Evolutionary conservation across 2,113 vertebrate genomes (phyloP).

Genomic region (Glaucidium brasilianum): DNA sequence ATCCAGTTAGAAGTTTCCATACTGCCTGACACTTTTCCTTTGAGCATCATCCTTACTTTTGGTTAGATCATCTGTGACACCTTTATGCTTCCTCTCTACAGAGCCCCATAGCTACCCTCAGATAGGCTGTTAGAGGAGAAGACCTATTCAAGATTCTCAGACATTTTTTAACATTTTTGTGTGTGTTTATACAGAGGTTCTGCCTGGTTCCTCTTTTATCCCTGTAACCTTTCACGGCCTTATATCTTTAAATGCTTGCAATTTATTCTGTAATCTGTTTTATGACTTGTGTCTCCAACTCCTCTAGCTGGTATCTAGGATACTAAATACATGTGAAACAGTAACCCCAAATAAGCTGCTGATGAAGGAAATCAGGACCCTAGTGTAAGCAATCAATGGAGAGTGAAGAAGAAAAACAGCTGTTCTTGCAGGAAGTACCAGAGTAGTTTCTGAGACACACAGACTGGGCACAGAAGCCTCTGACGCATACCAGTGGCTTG

Average conservation of each 20-base stretch:
- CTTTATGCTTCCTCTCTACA: neutral
- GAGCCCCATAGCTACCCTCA: neutral
- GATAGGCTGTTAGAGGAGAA: neutral
- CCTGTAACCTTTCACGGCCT: neutral
- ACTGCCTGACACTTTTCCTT: neutral
- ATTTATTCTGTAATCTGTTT: constrained; percentile 1
- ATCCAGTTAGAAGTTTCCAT: neutral
- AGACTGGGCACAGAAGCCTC: constrained; percentile 41
- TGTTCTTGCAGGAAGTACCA: constrained; percentile 34
- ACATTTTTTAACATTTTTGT: neutral
- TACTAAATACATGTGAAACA: constrained; percentile 12
- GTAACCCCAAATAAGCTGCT: constrained; percentile 24
- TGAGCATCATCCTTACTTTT: neutral
- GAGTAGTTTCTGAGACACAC: neutral
- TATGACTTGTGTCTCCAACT: neutral
- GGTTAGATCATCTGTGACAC: neutral
- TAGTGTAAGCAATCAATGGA: neutral
- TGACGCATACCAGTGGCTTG: neutral
- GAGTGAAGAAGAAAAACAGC: constrained; percentile 42
- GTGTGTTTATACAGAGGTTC: neutral
- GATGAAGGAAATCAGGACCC: neutral
- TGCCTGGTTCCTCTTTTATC: neutral
- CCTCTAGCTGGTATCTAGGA: neutral
- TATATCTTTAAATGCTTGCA: neutral
- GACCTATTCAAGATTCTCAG: neutral